These are phyloP conservation scores for Drosophila ambigua DNA, from an alignment of 1,140 invertebrate species.

Conservation along the genomic window DNA sequence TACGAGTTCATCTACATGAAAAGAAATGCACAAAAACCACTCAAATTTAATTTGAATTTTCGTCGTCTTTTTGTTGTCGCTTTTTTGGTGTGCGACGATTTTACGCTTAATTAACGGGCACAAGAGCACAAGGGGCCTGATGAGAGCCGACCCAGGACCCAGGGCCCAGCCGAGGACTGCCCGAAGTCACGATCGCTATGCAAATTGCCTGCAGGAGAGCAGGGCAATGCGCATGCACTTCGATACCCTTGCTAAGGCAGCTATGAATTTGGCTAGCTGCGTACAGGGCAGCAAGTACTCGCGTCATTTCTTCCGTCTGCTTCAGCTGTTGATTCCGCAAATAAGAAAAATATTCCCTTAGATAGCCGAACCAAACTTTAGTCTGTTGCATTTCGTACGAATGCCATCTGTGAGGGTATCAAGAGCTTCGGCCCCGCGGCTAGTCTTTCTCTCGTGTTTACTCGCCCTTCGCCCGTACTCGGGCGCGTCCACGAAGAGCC, in stretches of 20 bases:
- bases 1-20: neutral
- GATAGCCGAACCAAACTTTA: too few relatives aligned
- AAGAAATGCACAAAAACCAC: constrained; percentile 54
- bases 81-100: constrained; percentile 60
- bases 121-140: constrained; percentile 27
- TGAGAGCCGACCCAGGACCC: constrained; percentile 1
- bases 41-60: constrained; percentile 73
- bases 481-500: constrained; percentile 61
- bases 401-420: too few relatives aligned
- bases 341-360: too few relatives aligned
- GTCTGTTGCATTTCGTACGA: too few relatives aligned
- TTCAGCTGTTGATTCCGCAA: too few relatives aligned
- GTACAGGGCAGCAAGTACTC: too few relatives aligned
- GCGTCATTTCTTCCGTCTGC: too few relatives aligned
- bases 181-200: constrained; percentile 57
- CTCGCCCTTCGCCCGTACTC: neutral
- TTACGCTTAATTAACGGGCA: constrained; percentile 76
- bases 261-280: too few relatives aligned
- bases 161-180: constrained; percentile 15
- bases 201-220: constrained; percentile 57
- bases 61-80: constrained; percentile 24
- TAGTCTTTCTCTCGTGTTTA: constrained; percentile 21
- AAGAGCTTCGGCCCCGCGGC: too few relatives aligned
- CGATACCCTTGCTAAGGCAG: constrained; percentile 1
- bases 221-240: constrained; percentile 1